Base-by-base conservation (phyloP, 1,140 invertebrate species). In the Aphelenchoides fujianensis region DNA sequence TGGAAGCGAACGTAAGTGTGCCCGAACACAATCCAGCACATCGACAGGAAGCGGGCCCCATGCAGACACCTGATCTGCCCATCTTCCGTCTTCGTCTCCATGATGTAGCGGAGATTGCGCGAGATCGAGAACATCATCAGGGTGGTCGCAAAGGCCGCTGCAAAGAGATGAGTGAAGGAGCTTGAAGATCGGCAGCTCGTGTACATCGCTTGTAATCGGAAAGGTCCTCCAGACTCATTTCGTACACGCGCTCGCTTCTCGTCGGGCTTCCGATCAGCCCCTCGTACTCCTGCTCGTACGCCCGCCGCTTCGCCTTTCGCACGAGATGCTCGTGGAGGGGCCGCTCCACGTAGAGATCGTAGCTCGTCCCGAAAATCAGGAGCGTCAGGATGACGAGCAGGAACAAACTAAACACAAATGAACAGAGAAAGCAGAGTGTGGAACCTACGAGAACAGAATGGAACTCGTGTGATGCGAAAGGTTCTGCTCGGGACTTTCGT, bases 31-130 rank as follows among this genome's bases (percentile, higher is more conserved):
- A 83, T 81, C 82, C 82, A 83, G 27, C 68, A 75, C 82, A 83
- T 84, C 35, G 76, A 79, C 37, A 83, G 64, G 30, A 84, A 77
- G 30, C 77, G 67, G 12, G 71, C 62, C 36, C 78, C 79, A 35
- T 82, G 80, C 36, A 83, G 68, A 62, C 82, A 84, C 12, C 74
- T 66, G 55, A 83, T 84, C 52, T 83, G 79, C 28, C 81, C 81
- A 27, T 59, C 68, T 48, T 81, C 70, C n/a, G 52, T 70, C 7
- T 48, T 37, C 23, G 76, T 79, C 16, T 68, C 59, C 75, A 82
- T 71, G 12, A 79, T 69, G 5, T 77, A 55, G 62, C 59, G 32
- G 16, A 72, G 30, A 48, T 79, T 80, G 34, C 63, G 53, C 19
- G 76, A 71, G 9, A 82, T 55, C 1, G 79, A 81, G 67, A 81